Conservation (phyloP, 2,888 invertebrate species). For the Punctoribates punctum region DNA sequence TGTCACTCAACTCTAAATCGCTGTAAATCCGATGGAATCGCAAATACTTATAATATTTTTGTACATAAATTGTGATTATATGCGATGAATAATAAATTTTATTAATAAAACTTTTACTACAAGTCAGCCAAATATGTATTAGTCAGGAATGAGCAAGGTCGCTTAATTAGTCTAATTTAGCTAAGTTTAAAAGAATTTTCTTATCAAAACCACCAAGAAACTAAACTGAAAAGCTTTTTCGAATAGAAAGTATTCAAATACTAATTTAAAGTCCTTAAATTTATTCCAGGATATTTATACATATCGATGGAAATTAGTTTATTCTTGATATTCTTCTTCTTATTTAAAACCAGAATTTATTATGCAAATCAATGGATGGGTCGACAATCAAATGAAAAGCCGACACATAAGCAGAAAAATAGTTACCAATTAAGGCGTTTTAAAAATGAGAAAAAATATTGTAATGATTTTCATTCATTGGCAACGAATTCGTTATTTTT, state of each 20-base stretch:
- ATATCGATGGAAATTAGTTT: too few species aligned
- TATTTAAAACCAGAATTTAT: not conserved
- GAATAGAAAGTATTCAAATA: too few species aligned
- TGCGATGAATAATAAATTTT: conserved; percentile 8
- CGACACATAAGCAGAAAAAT: not conserved
- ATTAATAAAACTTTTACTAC: conserved; percentile 4
- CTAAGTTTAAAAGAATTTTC: too few species aligned
- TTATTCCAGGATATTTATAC: too few species aligned
- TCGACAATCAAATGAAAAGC: conserved; percentile 5
- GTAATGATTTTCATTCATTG: not conserved
- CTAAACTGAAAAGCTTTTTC: too few species aligned
- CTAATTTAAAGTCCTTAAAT: too few species aligned
- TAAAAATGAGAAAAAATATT: not conserved
- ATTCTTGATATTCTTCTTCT: too few species aligned
- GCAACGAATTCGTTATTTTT: not conserved
- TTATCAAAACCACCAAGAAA: too few species aligned
- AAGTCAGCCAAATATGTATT: not conserved
- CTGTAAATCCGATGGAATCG: not conserved
- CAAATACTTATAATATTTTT: not conserved
- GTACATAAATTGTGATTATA: not conserved
- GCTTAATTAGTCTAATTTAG: too few species aligned
- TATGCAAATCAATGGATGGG: conserved; percentile 8
- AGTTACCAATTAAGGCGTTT: conserved; percentile 2
- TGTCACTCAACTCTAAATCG: not conserved
- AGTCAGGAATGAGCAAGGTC: too few species aligned